A percentile compares a stretch with the other conserved stretches of the same genome.
Evolutionary conservation across 2,888 invertebrate genomes (phyloP).

Genomic region (Lasioglossum morio): DNA sequence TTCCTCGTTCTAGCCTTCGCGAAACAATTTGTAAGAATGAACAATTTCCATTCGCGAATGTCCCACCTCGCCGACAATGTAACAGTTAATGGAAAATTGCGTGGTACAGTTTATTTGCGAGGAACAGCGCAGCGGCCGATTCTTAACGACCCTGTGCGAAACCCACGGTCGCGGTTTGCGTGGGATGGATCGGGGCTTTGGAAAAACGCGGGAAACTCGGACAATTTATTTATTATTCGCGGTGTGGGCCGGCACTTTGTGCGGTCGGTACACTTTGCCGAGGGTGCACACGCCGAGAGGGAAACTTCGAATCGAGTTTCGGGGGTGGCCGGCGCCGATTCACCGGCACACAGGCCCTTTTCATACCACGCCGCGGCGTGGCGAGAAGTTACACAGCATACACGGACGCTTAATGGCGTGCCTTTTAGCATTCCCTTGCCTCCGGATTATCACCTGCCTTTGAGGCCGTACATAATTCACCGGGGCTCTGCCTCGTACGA

Average conservation of each 20-base stretch:
- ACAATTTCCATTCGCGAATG: not conserved
- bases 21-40: not conserved
- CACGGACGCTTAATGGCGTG: conserved; percentile 63
- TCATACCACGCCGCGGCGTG: conserved; percentile 43
- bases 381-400: conserved; percentile 60
- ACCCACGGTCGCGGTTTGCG: not conserved
- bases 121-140: not conserved
- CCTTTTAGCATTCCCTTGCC: conserved; percentile 67
- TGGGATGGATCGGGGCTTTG: not conserved
- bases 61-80: not conserved
- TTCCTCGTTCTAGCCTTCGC: not conserved
- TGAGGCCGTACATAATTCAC: conserved; percentile 67
- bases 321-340: conserved; percentile 55
- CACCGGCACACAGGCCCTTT: conserved; percentile 57
- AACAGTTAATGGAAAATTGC: not conserved
- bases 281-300: conserved; percentile 44
- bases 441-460: conserved; percentile 68
- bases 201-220: conserved; percentile 32
- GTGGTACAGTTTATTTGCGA: not conserved
- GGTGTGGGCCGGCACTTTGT: conserved; percentile 44
- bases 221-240: conserved; percentile 64
- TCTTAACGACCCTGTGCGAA: not conserved
- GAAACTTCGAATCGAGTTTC: conserved; percentile 70
- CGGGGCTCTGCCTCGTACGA: conserved; percentile 8
- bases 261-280: conserved; percentile 49